Evolutionary conservation across 2,113 vertebrate species (phyloP).

Genomic region (Colinus virginianus): DNA sequence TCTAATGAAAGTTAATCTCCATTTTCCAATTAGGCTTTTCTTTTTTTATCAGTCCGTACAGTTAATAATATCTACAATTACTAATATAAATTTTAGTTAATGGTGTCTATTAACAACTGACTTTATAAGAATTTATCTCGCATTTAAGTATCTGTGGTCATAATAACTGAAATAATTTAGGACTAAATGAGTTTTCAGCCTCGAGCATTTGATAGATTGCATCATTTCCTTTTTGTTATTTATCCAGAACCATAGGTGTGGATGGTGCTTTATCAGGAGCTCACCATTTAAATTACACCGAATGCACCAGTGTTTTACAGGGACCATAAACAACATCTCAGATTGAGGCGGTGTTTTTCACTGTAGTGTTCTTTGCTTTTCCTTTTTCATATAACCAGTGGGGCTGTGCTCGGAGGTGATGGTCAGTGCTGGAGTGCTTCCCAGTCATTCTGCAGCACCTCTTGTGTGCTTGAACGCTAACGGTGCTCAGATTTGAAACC

Average conservation of each 20-base stretch:
- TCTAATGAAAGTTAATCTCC: conserved; percentile 57
- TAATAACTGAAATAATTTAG: conserved; percentile 59
- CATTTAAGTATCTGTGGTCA: conserved; percentile 63
- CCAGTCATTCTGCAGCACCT: background rate
- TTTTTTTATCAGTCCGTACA: conserved; percentile 57
- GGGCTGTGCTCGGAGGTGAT: background rate
- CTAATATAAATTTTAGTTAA: conserved; percentile 51
- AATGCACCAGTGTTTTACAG: background rate
- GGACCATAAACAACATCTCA: background rate
- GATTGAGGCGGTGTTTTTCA: background rate
- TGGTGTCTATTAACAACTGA: conserved; percentile 46
- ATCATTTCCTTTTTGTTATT: conserved; percentile 21
- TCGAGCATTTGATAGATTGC: conserved; percentile 18
- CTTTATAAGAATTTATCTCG: conserved; percentile 63
- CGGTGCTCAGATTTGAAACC: background rate
- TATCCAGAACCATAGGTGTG: background rate
- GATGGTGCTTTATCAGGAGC: background rate
- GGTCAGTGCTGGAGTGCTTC: background rate
- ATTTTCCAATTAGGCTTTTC: conserved; percentile 59
- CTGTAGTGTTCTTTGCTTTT: background rate
- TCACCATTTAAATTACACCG: background rate
- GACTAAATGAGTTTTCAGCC: conserved; percentile 56
- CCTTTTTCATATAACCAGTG: background rate
- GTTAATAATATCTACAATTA: conserved; percentile 65
- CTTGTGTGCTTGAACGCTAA: background rate